Evolutionary conservation across 2,797 vertebrate species (phyloP).

Genomic region (Octomys mimax): DNA sequence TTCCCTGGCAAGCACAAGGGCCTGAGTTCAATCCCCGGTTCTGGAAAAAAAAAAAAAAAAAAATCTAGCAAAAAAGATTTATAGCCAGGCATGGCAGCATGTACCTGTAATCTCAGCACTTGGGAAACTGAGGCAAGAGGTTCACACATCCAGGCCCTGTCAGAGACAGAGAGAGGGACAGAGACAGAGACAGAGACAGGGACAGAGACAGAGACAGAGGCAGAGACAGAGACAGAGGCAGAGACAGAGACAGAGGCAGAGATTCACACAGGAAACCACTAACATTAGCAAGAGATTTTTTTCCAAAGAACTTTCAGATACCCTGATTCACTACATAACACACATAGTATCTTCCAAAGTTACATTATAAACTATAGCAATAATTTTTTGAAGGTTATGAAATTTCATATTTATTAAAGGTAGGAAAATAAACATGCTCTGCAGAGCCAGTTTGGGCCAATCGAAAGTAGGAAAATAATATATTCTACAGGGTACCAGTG

Average conservation of each 20-base stretch:
- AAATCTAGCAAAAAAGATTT: background rate
- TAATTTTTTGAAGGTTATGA: background rate
- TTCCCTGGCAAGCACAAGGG: too few species aligned
- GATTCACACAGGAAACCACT: background rate
- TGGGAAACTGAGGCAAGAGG: background rate
- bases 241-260: background rate
- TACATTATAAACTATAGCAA: background rate
- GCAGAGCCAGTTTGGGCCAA: background rate
- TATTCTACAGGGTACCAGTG: background rate
- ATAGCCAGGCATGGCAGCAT: background rate
- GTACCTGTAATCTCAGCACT: background rate
- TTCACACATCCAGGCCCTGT: background rate
- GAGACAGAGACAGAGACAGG: too few species aligned
- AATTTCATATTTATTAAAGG: background rate
- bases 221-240: background rate
- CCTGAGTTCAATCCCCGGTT: too few species aligned
- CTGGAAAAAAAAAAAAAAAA: background rate
- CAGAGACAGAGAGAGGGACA: background rate
- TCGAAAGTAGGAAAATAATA: background rate
- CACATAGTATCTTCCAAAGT: background rate
- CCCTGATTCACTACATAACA: background rate
- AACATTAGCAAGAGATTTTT: background rate
- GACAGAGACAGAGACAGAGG: background rate
- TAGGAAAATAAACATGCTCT: background rate
- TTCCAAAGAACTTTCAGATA: background rate